Evolutionary conservation across 1,140 invertebrate genomes (phyloP).

Genomic region (Artemia franciscana): DNA sequence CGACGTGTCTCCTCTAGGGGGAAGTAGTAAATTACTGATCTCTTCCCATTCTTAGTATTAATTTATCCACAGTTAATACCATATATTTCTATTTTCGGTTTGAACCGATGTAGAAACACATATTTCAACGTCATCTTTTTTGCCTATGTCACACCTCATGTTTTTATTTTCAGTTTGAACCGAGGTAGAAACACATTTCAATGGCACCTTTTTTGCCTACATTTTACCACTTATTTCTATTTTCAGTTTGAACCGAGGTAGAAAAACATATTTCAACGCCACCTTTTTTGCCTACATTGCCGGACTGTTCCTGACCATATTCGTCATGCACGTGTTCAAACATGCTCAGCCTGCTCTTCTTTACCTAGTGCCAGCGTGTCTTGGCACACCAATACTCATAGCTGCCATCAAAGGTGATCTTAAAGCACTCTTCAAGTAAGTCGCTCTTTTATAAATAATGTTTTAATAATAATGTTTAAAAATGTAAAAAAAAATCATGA

Average conservation of each 20-base stretch:
- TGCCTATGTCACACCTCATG: too few species aligned
- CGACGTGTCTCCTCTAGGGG: too few species aligned
- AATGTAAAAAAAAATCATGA: neutral
- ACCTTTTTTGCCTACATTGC: slow-evolving; percentile 82
- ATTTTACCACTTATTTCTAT: too few species aligned
- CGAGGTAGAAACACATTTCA: too few species aligned
- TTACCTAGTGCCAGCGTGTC: slow-evolving; percentile 88
- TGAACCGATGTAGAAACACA: too few species aligned
- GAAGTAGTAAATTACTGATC: too few species aligned
- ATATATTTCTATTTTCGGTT: too few species aligned
- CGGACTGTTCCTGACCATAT: slow-evolving; percentile 76
- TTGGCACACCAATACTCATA: slow-evolving; percentile 60
- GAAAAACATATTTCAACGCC: slow-evolving; percentile 78
- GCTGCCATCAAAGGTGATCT: slow-evolving; percentile 78
- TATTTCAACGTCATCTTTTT: too few species aligned
- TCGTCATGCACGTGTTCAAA: slow-evolving; percentile 95
- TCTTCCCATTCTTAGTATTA: too few species aligned
- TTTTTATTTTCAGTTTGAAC: too few species aligned
- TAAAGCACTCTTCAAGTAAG: slow-evolving; percentile 69
- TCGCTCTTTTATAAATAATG: slow-evolving; percentile 14
- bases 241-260: slow-evolving; percentile 56
- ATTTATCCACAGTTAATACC: too few species aligned
- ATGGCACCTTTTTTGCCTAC: too few species aligned
- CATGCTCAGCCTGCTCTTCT: slow-evolving; percentile 95
- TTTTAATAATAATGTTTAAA: neutral